phyloP scores from a whole-genome alignment of 1,140 invertebrate genomes.

The Melitaea cinxia region DNA sequence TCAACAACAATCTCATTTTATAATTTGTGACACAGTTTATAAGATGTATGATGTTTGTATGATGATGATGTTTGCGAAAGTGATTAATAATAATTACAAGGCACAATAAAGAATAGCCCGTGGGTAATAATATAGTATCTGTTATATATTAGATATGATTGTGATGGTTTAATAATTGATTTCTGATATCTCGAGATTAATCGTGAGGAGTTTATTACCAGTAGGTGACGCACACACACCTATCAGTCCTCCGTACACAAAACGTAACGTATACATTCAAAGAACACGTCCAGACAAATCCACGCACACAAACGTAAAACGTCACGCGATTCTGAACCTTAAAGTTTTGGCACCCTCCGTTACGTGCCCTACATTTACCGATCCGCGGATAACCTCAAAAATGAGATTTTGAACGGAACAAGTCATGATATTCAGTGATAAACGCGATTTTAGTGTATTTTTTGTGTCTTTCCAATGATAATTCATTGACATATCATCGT shows the following conservation, averaged over 20 bases:
- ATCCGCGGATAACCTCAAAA: slow-evolving; percentile 75
- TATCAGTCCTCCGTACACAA: slow-evolving; percentile 33
- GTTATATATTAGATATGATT: no score
- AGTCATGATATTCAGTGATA: background rate
- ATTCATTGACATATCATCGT: no score
- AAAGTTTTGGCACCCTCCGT: slow-evolving; percentile 50
- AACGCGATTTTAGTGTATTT: background rate
- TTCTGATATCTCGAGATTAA: background rate
- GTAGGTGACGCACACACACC: slow-evolving; percentile 35
- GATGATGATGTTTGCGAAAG: no score
- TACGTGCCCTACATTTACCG: slow-evolving; percentile 72
- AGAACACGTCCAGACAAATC: slow-evolving; percentile 34
- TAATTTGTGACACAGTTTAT: no score
- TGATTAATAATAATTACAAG: no score
- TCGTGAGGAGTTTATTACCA: slow-evolving; percentile 5
- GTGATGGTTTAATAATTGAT: no score
- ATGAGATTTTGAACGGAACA: slow-evolving; percentile 54
- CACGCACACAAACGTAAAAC: slow-evolving; percentile 47
- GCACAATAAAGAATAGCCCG: no score
- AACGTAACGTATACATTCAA: slow-evolving; percentile 9
- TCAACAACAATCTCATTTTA: no score
- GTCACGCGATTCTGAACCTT: slow-evolving; percentile 61
- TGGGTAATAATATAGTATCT: no score
- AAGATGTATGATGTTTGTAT: no score
- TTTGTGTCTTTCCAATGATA: background rate